Evolutionary conservation across 2,888 invertebrate species (phyloP).

Genomic region (Cerastoderma edule): DNA sequence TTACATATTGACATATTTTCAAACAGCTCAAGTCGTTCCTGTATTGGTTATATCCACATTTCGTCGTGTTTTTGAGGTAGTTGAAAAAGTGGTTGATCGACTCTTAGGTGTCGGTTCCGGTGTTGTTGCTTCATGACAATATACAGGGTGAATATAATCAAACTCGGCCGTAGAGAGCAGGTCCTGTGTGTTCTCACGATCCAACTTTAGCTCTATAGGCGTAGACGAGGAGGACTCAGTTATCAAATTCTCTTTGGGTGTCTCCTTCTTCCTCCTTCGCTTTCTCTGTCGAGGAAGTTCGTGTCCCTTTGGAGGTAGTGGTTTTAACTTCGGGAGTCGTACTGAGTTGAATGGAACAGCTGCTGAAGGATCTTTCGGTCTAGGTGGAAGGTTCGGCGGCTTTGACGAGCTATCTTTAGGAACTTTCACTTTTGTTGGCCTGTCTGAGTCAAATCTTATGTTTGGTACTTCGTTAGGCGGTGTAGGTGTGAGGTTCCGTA

Average conservation of each 20-base stretch:
- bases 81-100: conserved; percentile 13
- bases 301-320: conserved; percentile 26
- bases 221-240: conserved; percentile 35
- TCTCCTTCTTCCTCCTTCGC: conserved; percentile 16
- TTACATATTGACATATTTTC: no score
- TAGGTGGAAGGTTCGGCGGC: conserved; percentile 15
- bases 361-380: neutral
- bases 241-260: conserved; percentile 18
- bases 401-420: neutral
- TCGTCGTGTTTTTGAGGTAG: no score
- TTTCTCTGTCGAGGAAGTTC: neutral
- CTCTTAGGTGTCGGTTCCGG: conserved; percentile 22
- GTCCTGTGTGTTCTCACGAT: conserved; percentile 29
- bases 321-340: conserved; percentile 44
- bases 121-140: conserved; percentile 35
- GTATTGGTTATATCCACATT: no score
- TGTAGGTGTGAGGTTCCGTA: conserved; percentile 19
- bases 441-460: conserved; percentile 4
- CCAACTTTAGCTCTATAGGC: conserved; percentile 45
- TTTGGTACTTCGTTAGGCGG: conserved; percentile 19
- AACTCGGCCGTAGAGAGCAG: conserved; percentile 36
- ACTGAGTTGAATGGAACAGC: conserved; percentile 38
- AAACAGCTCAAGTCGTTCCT: no score
- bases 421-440: conserved; percentile 9
- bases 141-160: conserved; percentile 45